A percentile compares a stretch with the other conserved stretches of the same genome.
These are phyloP conservation scores for Norana najaformis DNA, from an alignment of 2,888 invertebrate genomes.

Conservation along the genomic window DNA sequence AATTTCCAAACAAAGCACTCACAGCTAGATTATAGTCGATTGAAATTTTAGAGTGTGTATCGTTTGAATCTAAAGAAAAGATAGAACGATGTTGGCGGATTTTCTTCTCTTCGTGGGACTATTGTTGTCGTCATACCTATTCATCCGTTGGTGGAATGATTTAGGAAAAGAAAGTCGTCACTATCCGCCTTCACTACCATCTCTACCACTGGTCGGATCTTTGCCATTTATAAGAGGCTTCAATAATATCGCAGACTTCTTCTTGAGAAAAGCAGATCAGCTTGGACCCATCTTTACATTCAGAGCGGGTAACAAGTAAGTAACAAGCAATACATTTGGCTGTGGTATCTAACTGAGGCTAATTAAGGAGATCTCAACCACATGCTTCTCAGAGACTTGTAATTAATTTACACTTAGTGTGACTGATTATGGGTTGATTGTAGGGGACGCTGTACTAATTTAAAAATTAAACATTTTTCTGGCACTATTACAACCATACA, in stretches of 20 bases:
- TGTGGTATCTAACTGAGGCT: no score
- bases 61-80: not conserved
- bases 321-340: not conserved
- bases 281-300: constrained; percentile 7
- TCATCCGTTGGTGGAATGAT: not conserved
- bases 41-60: not conserved
- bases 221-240: not conserved
- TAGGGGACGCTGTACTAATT: no score
- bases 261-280: not conserved
- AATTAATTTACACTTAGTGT: no score
- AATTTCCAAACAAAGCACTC: no score
- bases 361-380: no score
- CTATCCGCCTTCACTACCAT: not conserved
- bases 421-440: no score
- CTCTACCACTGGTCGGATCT: not conserved
- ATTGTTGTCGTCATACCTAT: not conserved
- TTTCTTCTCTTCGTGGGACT: not conserved
- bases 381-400: no score
- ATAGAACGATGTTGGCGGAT: not conserved
- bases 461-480: no score
- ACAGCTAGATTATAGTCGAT: no score
- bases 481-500: no score
- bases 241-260: not conserved
- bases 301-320: not conserved
- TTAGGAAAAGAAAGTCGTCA: not conserved